phyloP scores from a whole-genome alignment of 30 jellyfish, hydroid and myxozoan species.

The Catostylus mosaicus region DNA sequence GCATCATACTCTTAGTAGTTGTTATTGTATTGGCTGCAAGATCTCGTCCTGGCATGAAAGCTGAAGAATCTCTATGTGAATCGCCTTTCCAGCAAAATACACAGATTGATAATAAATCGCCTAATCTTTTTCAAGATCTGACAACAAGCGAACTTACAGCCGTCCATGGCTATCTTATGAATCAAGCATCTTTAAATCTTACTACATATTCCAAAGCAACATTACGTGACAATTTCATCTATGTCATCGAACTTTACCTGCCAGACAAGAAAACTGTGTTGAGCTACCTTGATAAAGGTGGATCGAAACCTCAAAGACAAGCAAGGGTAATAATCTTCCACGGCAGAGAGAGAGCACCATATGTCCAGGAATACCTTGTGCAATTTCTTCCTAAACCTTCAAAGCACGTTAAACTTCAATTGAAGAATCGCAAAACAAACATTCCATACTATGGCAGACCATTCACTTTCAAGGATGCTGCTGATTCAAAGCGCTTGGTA shows the following conservation, averaged over 20 bases:
- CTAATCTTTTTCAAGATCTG: conserved; percentile 56
- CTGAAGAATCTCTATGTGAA: background rate
- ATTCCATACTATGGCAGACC: conserved; percentile 57
- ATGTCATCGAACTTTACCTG: conserved; percentile 45
- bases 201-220: conserved; percentile 52
- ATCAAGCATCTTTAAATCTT: conserved; percentile 22
- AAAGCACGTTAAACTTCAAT: background rate
- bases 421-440: conserved; percentile 25
- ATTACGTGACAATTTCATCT: conserved; percentile 52
- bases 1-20: background rate
- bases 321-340: conserved; percentile 66
- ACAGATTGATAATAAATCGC: background rate
- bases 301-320: conserved; percentile 59
- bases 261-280: conserved; percentile 50
- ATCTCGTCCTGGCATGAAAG: background rate
- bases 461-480: conserved; percentile 20
- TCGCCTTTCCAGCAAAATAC: conserved; percentile 11
- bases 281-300: conserved; percentile 41
- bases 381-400: conserved; percentile 60
- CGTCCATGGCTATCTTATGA: conserved; percentile 5
- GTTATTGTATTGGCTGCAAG: background rate
- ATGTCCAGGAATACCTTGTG: conserved; percentile 62
- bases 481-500: background rate
- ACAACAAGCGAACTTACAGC: conserved; percentile 33
- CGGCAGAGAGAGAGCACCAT: conserved; percentile 32